Percentiles rank a stretch among this genome's conserved stretches.
These are phyloP conservation scores for Bursaphelenchus mucronatus DNA, from an alignment of 1,140 invertebrate species.

Conservation along the genomic window DNA sequence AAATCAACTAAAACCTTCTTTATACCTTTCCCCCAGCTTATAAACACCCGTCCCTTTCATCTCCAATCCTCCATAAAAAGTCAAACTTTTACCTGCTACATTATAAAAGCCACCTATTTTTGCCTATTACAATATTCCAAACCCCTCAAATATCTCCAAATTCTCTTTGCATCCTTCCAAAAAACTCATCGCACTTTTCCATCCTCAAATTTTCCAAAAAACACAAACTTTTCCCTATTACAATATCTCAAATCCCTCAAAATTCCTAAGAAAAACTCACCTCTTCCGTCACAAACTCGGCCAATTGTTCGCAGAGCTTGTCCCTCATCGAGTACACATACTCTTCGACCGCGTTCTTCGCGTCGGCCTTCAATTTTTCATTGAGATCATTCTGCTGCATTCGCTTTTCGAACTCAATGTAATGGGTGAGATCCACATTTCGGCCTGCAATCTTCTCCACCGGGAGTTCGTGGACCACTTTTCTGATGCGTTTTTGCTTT, in stretches of 20 bases:
- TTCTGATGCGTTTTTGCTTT: conserved; percentile 21
- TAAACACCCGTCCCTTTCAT: no score
- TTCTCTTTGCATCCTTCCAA: no score
- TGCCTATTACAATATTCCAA: no score
- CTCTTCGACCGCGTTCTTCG: conserved; percentile 92
- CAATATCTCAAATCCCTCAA: background rate
- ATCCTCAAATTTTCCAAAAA: no score
- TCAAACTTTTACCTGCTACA: no score
- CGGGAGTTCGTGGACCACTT: conserved; percentile 22
- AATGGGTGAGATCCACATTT: conserved; percentile 34
- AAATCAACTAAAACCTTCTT: no score
- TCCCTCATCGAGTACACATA: conserved; percentile 92
- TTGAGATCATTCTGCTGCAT: conserved; percentile 71
- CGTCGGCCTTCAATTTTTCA: conserved; percentile 88
- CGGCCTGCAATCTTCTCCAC: conserved; percentile 23
- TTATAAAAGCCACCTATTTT: no score
- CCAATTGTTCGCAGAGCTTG: conserved; percentile 73
- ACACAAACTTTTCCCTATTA: background rate
- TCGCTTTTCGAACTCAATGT: conserved; percentile 65
- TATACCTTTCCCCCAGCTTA: no score
- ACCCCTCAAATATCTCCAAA: no score
- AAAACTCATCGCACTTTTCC: no score
- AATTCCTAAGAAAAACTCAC: conserved; percentile 62
- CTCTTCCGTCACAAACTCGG: conserved; percentile 72
- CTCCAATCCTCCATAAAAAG: no score